Evolutionary conservation across 2,797 vertebrate genomes (phyloP), one percentile per base, ranked within the genome.

Genomic region (Scarus forsteni): DNA sequence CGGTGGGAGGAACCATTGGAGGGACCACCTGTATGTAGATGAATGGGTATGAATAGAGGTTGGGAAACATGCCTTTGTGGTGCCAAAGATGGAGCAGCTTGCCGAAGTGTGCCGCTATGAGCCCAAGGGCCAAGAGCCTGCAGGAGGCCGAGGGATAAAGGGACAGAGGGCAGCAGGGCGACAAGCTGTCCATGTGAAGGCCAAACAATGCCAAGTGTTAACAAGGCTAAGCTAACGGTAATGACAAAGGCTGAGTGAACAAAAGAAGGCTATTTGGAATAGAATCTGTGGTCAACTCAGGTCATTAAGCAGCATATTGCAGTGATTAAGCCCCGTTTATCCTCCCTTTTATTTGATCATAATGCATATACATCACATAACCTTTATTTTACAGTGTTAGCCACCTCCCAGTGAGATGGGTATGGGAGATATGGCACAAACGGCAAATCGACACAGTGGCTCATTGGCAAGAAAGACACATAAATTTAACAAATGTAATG

Each of bases 1-100:
- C n/a, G 2, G 27, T 27, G 46, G 48, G 66, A 66, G 46, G 66
- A 67, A 57, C 55, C 58, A 69, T 5, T 14, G 45, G 45, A 15
- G 51, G 53, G 71, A 76, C 92, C 93, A 93, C 93, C 94, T 94
- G 92, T 93, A 93, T 92, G 90, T 73, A 92, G 91, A 94, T 93
- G 86, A 88, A 85, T 77, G 77, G 52, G 49, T 11, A 19, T 77
- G 76, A 81, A 85, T 72, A n/a, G 64, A 14, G 50, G 49, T 58
- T 1, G 6, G 18, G 35, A 70, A 65, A 87, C 75, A 50, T 85
- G 86, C 79, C 76, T 92, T 93, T 93, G 91, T 92, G 75, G 56
- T 66, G 44, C 52, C 65, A 60, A 58, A 83, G 87, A 83, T 83
- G 85, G 75, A 92, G 84, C 92, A 93, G 93, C 91, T 93, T 94